phyloP scores from a whole-genome alignment of 30 jellyfish, hydroid and myxozoan species.

The Aurelia sp. region DNA sequence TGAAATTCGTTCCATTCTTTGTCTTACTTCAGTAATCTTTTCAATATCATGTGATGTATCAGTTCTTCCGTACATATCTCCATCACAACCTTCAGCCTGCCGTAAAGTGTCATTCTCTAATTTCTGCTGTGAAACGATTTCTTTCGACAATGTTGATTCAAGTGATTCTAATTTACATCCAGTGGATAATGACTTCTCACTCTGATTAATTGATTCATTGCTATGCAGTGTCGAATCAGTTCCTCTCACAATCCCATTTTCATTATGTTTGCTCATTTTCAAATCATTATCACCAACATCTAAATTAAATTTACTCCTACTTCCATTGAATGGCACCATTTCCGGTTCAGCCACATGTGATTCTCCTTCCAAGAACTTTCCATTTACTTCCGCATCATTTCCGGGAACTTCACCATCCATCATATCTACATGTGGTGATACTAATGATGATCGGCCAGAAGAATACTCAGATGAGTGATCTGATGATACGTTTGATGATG shows the following conservation, averaged over 20 bases:
- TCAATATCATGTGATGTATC: no score
- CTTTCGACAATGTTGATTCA: constrained; percentile 13
- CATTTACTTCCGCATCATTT: constrained; percentile 3
- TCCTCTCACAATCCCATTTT: neutral
- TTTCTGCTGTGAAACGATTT: neutral
- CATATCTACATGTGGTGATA: constrained; percentile 12
- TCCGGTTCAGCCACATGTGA: neutral
- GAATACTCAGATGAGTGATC: constrained; percentile 43
- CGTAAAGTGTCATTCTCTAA: neutral
- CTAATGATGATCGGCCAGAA: constrained; percentile 42
- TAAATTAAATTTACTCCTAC: neutral
- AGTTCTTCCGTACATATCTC: no score
- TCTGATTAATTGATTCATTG: neutral
- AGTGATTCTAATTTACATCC: neutral
- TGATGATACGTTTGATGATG: constrained; percentile 23
- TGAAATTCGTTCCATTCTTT: neutral
- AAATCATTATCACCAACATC: neutral
- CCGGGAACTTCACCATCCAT: neutral
- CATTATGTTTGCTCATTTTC: neutral
- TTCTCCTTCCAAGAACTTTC: constrained; percentile 9
- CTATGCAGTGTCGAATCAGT: neutral
- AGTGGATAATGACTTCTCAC: neutral
- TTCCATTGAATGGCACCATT: neutral
- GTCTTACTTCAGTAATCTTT: no score
- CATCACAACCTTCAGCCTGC: no score